These are phyloP conservation scores for Lasiommata megera DNA, from an alignment of 2,888 invertebrate genomes.

Conservation along the genomic window DNA sequence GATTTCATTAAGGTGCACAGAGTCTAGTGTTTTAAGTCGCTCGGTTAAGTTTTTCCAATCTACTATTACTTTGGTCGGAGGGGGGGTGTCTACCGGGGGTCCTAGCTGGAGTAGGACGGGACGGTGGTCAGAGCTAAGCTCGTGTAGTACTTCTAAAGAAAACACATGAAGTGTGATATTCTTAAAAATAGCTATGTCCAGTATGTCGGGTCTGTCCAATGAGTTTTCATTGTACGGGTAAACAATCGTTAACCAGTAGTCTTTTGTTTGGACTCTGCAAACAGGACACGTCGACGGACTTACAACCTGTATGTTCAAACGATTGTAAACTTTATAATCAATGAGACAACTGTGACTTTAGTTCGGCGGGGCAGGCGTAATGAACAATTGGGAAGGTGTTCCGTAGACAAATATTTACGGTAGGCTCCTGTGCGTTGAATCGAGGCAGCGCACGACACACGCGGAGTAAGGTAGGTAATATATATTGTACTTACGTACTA, in stretches of 20 bases:
- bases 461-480: conserved; percentile 30
- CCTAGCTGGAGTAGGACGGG: too few species aligned
- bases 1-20: too few species aligned
- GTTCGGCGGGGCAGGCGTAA: conserved; percentile 26
- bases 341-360: conserved; percentile 34
- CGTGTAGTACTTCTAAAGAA: too few species aligned
- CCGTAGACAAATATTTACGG: conserved; percentile 40
- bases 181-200: too few species aligned
- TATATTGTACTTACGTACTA: neutral
- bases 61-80: too few species aligned
- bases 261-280: conserved; percentile 47
- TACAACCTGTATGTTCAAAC: conserved; percentile 10
- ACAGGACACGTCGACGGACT: conserved; percentile 47
- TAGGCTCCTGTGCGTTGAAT: conserved; percentile 25
- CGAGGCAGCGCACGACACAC: conserved; percentile 32
- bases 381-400: conserved; percentile 45
- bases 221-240: too few species aligned
- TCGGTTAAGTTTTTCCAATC: too few species aligned
- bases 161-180: too few species aligned
- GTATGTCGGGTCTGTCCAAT: too few species aligned
- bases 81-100: too few species aligned
- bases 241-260: conserved; percentile 53
- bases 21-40: too few species aligned
- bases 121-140: too few species aligned
- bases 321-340: conserved; percentile 32